A percentile compares a stretch with the other conserved stretches of the same genome.
These are phyloP conservation scores for Hypsopygia costalis DNA, from an alignment of 2,888 invertebrate genomes.

Conservation along the genomic window DNA sequence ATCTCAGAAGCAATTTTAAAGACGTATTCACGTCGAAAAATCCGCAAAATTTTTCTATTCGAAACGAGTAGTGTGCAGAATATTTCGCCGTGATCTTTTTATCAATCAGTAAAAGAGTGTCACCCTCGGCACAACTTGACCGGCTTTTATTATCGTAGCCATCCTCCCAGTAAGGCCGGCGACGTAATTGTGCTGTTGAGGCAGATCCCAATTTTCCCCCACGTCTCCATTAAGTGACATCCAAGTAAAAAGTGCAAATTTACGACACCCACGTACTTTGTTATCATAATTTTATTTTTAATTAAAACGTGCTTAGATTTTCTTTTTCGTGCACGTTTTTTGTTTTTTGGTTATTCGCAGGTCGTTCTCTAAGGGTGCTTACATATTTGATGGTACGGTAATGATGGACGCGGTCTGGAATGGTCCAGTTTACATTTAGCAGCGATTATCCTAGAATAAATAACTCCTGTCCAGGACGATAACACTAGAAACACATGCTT, in stretches of 20 bases:
- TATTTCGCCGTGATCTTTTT: too few species aligned
- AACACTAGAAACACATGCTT: too few species aligned
- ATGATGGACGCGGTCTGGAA: too few species aligned
- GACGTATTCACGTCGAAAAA: too few species aligned
- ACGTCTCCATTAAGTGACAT: slow-evolving; percentile 50
- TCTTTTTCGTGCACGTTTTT: slow-evolving; percentile 13
- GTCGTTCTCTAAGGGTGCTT: not conserved
- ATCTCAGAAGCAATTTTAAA: too few species aligned
- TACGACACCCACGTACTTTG: slow-evolving; percentile 54
- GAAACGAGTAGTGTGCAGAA: too few species aligned
- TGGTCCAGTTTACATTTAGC: too few species aligned
- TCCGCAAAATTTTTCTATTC: too few species aligned
- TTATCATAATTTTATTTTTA: slow-evolving; percentile 45
- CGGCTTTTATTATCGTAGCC: slow-evolving; percentile 1
- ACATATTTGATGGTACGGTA: too few species aligned
- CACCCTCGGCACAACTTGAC: not conserved
- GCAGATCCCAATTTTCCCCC: slow-evolving; percentile 48
- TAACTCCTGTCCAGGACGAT: too few species aligned
- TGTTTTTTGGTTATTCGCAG: not conserved
- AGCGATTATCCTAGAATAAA: too few species aligned
- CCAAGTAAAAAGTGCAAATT: slow-evolving; percentile 53
- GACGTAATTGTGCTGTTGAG: slow-evolving; percentile 47
- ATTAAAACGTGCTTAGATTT: slow-evolving; percentile 47
- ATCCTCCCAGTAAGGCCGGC: slow-evolving; percentile 2
- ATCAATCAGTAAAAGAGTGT: too few species aligned